phyloP scores from a whole-genome alignment of 2,888 invertebrate genomes.

The Euproctis similis region DNA sequence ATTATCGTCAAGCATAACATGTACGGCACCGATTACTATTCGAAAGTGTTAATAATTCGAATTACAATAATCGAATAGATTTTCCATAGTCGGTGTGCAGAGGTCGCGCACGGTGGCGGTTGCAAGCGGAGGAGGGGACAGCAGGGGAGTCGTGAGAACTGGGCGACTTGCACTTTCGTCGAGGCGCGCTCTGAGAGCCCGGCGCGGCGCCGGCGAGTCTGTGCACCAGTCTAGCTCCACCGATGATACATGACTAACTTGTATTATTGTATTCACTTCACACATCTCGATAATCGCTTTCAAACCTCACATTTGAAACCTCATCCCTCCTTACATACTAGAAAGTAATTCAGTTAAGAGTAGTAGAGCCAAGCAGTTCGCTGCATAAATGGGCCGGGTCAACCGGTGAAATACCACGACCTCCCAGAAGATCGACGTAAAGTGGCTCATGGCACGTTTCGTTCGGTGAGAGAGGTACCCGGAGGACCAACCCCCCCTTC shows the following conservation, averaged over 20 bases:
- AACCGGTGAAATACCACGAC: too few relatives aligned
- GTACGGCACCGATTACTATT: slow-evolving; percentile 41
- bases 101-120: slow-evolving; percentile 26
- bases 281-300: too few relatives aligned
- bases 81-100: slow-evolving; percentile 35
- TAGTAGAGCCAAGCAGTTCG: too few relatives aligned
- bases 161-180: slow-evolving; percentile 71
- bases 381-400: too few relatives aligned
- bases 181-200: slow-evolving; percentile 41
- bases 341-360: too few relatives aligned
- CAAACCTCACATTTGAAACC: too few relatives aligned
- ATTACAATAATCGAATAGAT: slow-evolving; percentile 53
- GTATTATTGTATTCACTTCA: too few relatives aligned
- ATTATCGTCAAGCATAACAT: slow-evolving; percentile 38
- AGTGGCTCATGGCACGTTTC: too few relatives aligned
- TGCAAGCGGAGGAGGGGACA: slow-evolving; percentile 12
- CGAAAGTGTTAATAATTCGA: slow-evolving; percentile 58
- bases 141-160: slow-evolving; percentile 61
- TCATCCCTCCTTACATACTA: too few relatives aligned
- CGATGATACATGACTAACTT: slow-evolving; percentile 48
- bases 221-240: slow-evolving; percentile 46
- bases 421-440: too few relatives aligned
- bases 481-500: too few relatives aligned
- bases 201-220: slow-evolving; percentile 54
- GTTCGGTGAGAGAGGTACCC: too few relatives aligned